Percentiles rank a stretch among this genome's conserved stretches.
Conservation (phyloP, 2,888 invertebrate genomes). For the Andrena bicolor region DNA sequence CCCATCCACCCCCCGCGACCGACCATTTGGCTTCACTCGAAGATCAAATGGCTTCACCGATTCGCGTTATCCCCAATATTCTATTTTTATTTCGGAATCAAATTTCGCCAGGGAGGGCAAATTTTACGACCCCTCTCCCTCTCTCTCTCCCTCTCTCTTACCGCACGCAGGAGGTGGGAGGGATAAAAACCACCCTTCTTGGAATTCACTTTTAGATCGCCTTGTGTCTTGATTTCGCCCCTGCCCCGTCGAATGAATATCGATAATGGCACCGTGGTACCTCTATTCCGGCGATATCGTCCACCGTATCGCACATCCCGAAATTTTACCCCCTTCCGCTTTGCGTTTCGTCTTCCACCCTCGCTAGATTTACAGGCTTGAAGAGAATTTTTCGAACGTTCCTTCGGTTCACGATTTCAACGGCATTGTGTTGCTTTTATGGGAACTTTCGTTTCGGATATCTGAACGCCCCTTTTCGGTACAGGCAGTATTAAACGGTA, state of each 20-base stretch:
- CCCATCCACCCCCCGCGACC: conserved; percentile 59
- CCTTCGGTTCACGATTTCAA: neutral
- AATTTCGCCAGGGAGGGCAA: conserved; percentile 77
- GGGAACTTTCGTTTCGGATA: neutral
- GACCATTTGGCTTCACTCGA: conserved; percentile 75
- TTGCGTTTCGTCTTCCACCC: neutral
- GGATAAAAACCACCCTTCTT: conserved; percentile 2
- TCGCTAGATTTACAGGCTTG: neutral
- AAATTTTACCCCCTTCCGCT: neutral
- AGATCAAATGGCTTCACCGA: conserved; percentile 85
- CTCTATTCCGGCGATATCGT: neutral
- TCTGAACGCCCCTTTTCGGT: neutral
- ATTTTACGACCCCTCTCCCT: conserved; percentile 55
- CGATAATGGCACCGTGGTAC: conserved; percentile 32
- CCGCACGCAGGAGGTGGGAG: neutral
- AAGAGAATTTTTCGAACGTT: too few species aligned
- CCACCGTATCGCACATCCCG: neutral
- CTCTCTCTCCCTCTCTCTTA: conserved; percentile 20
- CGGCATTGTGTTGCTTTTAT: neutral
- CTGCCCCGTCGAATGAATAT: conserved; percentile 25
- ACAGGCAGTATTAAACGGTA: neutral
- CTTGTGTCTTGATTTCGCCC: conserved; percentile 50
- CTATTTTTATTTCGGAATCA: conserved; percentile 84
- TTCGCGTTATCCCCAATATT: conserved; percentile 84
- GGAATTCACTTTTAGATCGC: conserved; percentile 41